phyloP scores from a whole-genome alignment of 2,888 invertebrate genomes.

The Perithous albicinctus region DNA sequence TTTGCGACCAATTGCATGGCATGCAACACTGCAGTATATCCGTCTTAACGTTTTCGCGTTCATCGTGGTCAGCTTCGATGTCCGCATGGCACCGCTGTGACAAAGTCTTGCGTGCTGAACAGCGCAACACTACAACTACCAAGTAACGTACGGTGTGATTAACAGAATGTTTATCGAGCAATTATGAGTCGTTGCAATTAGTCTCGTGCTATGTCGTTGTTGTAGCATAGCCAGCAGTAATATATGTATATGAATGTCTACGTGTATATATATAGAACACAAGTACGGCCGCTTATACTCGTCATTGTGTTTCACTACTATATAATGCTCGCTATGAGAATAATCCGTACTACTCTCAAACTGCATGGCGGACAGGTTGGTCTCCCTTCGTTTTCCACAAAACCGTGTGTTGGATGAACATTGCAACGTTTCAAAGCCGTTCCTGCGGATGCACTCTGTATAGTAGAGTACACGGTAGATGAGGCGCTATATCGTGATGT shows the following conservation, averaged over 20 bases:
- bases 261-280: not conserved
- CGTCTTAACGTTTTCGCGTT: slow-evolving; percentile 21
- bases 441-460: slow-evolving; percentile 57
- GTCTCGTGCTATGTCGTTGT: slow-evolving; percentile 54
- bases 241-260: too few relatives aligned
- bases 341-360: not conserved
- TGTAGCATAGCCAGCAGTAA: not conserved
- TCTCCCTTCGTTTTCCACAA: slow-evolving; percentile 21
- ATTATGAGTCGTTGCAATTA: slow-evolving; percentile 80
- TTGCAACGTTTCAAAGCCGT: slow-evolving; percentile 47
- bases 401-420: slow-evolving; percentile 28
- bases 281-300: slow-evolving; percentile 3
- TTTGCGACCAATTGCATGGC: not conserved
- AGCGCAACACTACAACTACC: slow-evolving; percentile 65
- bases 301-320: not conserved
- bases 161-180: slow-evolving; percentile 84
- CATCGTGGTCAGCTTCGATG: slow-evolving; percentile 35
- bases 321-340: not conserved
- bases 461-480: slow-evolving; percentile 50
- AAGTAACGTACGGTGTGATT: slow-evolving; percentile 76
- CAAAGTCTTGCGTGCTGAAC: slow-evolving; percentile 47
- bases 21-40: not conserved
- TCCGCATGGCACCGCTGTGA: slow-evolving; percentile 8
- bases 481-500: slow-evolving; percentile 40
- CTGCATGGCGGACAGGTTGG: slow-evolving; percentile 39